Evolutionary conservation across 2,113 vertebrate species (phyloP).

Genomic region (Mesoclemmys tuberculata): DNA sequence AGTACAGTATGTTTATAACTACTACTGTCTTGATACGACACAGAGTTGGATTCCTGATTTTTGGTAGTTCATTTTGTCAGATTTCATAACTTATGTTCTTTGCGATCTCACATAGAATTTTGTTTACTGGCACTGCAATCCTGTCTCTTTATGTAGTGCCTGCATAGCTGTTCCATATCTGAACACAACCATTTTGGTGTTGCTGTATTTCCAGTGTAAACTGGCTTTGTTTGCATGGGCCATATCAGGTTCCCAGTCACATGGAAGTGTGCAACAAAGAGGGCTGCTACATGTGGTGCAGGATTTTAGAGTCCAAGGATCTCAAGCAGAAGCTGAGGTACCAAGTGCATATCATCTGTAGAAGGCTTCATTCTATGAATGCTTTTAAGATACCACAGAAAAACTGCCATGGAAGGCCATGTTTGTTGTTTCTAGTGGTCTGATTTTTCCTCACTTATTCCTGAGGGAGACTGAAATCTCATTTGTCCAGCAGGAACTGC

Average conservation of each 20-base stretch:
- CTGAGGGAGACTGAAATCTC: not conserved
- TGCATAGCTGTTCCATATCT: no score
- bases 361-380: not conserved
- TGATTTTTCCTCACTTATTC: not conserved
- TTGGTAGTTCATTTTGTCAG: not conserved
- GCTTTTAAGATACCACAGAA: not conserved
- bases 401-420: not conserved
- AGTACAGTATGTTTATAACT: not conserved
- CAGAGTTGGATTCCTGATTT: not conserved
- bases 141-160: no score
- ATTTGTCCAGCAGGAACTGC: not conserved
- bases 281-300: not conserved
- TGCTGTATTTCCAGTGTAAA: slow-evolving; percentile 8
- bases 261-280: not conserved
- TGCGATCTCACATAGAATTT: not conserved
- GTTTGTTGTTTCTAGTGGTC: not conserved
- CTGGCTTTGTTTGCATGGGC: slow-evolving; percentile 1
- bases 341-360: not conserved
- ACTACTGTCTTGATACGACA: not conserved
- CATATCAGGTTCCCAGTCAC: not conserved
- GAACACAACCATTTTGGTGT: not conserved
- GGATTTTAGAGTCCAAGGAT: slow-evolving; percentile 17
- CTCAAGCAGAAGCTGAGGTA: slow-evolving; percentile 67
- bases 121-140: not conserved
- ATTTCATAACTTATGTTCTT: not conserved